These are phyloP conservation scores for Hanleya hanleyi DNA, from an alignment of 2,888 invertebrate genomes.

Conservation along the genomic window DNA sequence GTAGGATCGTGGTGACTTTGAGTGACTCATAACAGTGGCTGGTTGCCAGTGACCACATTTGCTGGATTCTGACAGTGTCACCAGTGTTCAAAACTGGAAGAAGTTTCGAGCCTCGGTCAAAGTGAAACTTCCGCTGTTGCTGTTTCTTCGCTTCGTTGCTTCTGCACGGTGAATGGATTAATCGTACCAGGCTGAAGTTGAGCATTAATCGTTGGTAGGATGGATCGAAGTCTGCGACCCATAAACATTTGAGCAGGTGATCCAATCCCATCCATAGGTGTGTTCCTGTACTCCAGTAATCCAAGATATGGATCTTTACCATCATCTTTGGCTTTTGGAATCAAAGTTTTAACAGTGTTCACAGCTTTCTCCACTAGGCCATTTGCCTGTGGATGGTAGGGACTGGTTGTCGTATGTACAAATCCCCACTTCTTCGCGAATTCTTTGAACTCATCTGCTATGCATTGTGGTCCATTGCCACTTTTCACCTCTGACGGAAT, in stretches of 20 bases:
- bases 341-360: conserved; percentile 13
- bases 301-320: conserved; percentile 10
- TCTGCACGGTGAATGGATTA: neutral
- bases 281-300: conserved; percentile 11
- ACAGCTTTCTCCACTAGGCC: conserved; percentile 16
- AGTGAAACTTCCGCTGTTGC: neutral
- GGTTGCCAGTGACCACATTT: neutral
- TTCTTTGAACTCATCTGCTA: neutral
- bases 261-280: conserved; percentile 8
- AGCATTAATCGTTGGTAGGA: neutral
- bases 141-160: neutral
- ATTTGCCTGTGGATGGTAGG: conserved; percentile 17
- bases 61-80: neutral
- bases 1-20: conserved; percentile 1
- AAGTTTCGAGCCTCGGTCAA: conserved; percentile 1
- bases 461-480: conserved; percentile 34
- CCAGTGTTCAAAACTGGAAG: neutral
- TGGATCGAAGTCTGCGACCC: conserved; percentile 12
- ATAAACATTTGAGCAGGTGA: conserved; percentile 16
- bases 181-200: conserved; percentile 1
- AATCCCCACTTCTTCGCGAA: conserved; percentile 21
- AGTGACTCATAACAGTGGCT: neutral
- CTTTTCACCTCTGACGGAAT: conserved; percentile 25
- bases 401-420: conserved; percentile 23
- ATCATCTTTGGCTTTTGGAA: neutral